These are phyloP conservation scores for Rhabdornis inornatus DNA, from an alignment of 2,113 vertebrate species.

Conservation along the genomic window DNA sequence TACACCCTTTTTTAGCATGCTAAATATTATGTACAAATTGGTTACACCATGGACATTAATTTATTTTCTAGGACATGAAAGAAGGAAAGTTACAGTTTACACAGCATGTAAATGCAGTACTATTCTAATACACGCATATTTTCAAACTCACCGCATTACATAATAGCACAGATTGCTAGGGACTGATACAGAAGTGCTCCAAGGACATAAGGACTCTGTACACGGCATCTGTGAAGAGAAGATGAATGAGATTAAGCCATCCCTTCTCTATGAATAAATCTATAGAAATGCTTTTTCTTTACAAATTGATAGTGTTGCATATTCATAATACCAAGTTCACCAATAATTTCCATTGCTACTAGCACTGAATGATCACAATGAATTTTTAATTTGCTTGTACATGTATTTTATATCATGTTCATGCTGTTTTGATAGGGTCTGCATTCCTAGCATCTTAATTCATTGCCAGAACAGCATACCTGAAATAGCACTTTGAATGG, in stretches of 20 bases:
- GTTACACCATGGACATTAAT: not conserved
- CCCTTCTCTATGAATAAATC: not conserved
- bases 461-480: conserved; percentile 4
- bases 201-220: not conserved
- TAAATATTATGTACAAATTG: not conserved
- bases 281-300: not conserved
- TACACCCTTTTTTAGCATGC: not conserved
- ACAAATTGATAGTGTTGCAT: not conserved
- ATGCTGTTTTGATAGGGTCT: not conserved
- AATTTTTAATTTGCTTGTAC: not conserved
- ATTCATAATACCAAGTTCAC: not conserved
- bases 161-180: not conserved
- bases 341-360: not conserved
- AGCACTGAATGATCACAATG: not conserved
- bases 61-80: not conserved
- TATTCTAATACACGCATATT: not conserved
- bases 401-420: not conserved
- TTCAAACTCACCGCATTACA: not conserved
- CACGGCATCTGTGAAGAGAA: not conserved
- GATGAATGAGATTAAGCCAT: not conserved
- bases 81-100: not conserved
- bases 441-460: not conserved
- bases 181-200: not conserved
- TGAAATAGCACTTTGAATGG: conserved; percentile 25
- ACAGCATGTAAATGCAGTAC: not conserved